These are phyloP conservation scores for Archips xylosteana DNA, from an alignment of 2,888 invertebrate species.

Conservation along the genomic window DNA sequence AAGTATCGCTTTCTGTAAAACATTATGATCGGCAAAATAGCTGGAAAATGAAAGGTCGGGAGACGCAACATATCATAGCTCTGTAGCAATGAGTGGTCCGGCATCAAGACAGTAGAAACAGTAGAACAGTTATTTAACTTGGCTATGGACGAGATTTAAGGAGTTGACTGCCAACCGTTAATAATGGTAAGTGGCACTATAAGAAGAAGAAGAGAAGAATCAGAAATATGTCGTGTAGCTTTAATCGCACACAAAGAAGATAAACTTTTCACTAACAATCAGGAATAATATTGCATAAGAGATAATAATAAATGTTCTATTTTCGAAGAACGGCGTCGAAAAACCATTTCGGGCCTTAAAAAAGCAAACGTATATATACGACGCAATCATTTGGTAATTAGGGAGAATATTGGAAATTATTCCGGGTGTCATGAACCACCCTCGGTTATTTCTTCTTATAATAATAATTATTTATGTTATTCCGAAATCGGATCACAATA, in stretches of 20 bases:
- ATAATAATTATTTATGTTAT: constrained; percentile 4
- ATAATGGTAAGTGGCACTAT: no score
- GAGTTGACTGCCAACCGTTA: no score
- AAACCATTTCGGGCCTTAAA: constrained; percentile 15
- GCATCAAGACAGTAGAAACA: no score
- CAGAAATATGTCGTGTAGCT: no score
- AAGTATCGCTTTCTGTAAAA: no score
- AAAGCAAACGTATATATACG: neutral
- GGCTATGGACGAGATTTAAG: no score
- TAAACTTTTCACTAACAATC: neutral
- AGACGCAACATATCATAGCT: no score
- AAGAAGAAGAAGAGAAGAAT: no score
- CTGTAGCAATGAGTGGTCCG: no score
- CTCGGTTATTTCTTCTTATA: neutral
- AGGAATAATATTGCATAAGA: constrained; percentile 18
- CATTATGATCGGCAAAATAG: no score
- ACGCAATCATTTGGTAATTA: constrained; percentile 31
- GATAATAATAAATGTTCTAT: constrained; percentile 15
- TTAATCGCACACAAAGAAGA: neutral
- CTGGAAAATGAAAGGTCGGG: no score
- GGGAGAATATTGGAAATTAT: constrained; percentile 21
- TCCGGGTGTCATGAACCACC: constrained; percentile 1
- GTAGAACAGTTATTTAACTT: no score
- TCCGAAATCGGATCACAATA: neutral
- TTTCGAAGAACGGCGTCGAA: neutral